phyloP scores from a whole-genome alignment of 2,888 invertebrate genomes.

The Therioaphis trifolii region DNA sequence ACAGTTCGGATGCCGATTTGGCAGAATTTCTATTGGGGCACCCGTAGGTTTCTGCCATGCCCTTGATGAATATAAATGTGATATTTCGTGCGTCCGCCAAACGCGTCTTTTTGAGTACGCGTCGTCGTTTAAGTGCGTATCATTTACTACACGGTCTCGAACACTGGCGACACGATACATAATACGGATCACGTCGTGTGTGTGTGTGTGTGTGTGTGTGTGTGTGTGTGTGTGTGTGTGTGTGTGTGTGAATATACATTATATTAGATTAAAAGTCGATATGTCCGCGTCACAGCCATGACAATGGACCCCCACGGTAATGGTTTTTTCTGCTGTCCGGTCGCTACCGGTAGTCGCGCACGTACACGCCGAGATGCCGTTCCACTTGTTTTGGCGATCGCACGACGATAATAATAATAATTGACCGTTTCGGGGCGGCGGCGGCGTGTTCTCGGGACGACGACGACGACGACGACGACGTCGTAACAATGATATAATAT shows the following conservation, averaged over 20 bases:
- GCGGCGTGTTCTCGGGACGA: too few relatives aligned
- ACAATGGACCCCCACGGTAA: background rate
- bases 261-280: background rate
- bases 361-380: background rate
- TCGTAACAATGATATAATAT: background rate
- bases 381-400: slow-evolving; percentile 26
- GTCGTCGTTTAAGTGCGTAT: too few relatives aligned
- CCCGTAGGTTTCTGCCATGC: too few relatives aligned
- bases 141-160: background rate
- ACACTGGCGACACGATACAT: background rate
- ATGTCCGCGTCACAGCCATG: background rate
- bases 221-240: too few relatives aligned
- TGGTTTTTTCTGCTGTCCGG: background rate
- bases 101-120: too few relatives aligned
- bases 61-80: too few relatives aligned
- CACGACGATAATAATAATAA: background rate
- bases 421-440: background rate
- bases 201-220: too few relatives aligned
- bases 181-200: too few relatives aligned
- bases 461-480: background rate
- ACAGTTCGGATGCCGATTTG: too few relatives aligned
- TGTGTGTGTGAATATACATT: background rate
- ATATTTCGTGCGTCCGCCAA: too few relatives aligned
- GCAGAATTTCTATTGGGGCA: too few relatives aligned
- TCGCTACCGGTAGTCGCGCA: background rate